Base-by-base conservation (phyloP, 2,888 invertebrate species). In the Hyposoter dolosus region DNA sequence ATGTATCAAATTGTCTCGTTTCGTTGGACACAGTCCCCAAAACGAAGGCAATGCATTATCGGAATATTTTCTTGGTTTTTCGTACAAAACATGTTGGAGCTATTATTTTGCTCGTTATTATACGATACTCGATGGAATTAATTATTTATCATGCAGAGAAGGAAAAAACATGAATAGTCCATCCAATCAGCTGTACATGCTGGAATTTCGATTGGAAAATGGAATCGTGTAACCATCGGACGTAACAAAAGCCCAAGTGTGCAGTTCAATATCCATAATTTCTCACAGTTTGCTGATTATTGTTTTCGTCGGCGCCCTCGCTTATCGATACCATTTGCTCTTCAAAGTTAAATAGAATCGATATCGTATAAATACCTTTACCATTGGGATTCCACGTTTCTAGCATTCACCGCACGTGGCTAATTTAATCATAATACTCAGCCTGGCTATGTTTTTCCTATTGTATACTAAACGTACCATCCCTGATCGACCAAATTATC, bases 311-410 rank as follows among this genome's bases (percentile, higher is more conserved):
- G 28, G n/a, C 17, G 71, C n/a, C n/a, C 7, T 28, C 32, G 63
- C 32, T 45, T 76, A 65, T 65, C 75, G 28, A 76, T 28, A n/a
- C 32, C 63, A 45, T 63, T 76, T 65, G 28, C n/a, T 28, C 23
- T 53, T 63, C 35, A 45, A 76, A 76, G 75, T 65, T 65, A n/a
- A 45, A 32, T 65, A 45, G n/a, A 76, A 76, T 76, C 75, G 75
- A 76, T 76, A 65, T 28, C 9, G 0, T 28, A 45, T 63, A 63
- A 65, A 47, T 65, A 47, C 63, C 63, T 32, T 45, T 12, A 45
- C 45, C 63, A 50, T 6, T 32, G 45, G 47, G 32, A 60, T 45
- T 28, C 12, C 5, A 40, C 15, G 40, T 12, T 72, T 35, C 40
- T 7, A 56, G 35, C 23, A 74, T 40, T 56, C 56, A 72, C 19